Percentiles rank a stretch among this genome's conserved stretches.
phyloP scores from a whole-genome alignment of 2,888 invertebrate genomes.

The Sinelater perroti region DNA sequence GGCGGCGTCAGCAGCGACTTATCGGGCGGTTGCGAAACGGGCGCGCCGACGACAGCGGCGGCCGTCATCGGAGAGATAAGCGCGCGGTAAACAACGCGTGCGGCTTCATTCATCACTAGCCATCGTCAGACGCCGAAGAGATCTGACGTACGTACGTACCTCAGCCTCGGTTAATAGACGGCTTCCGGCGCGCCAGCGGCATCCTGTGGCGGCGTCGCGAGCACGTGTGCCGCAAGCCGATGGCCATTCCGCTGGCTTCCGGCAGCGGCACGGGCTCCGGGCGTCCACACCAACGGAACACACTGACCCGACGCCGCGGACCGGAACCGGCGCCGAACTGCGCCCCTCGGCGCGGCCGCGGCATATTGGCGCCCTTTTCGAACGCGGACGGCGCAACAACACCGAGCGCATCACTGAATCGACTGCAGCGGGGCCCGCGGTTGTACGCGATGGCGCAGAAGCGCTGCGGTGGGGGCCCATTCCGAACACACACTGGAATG shows the following conservation, averaged over 20 bases:
- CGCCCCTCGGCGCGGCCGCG: too few species aligned
- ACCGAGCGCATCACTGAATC: constrained; percentile 31
- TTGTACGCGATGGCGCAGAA: constrained; percentile 32
- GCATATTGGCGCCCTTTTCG: constrained; percentile 36
- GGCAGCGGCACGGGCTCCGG: constrained; percentile 30
- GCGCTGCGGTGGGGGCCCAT: constrained; percentile 22
- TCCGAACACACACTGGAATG: constrained; percentile 41
- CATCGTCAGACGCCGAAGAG: too few species aligned
- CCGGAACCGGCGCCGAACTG: too few species aligned
- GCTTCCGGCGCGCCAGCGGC: constrained; percentile 52
- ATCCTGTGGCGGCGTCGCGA: constrained; percentile 53
- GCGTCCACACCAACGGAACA: constrained; percentile 29
- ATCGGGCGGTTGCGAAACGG: too few species aligned
- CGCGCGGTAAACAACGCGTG: too few species aligned
- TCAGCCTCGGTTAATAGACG: constrained; percentile 51
- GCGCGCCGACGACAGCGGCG: too few species aligned
- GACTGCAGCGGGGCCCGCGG: constrained; percentile 29
- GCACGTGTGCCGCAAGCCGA: constrained; percentile 51
- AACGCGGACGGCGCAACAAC: constrained; percentile 22
- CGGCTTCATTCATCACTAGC: too few species aligned
- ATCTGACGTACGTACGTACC: too few species aligned
- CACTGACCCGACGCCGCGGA: too few species aligned
- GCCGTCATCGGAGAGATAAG: too few species aligned
- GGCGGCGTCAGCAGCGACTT: too few species aligned
- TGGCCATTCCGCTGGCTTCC: constrained; percentile 45